Conservation (phyloP, 2,888 invertebrate species). For the Drosophila multiciliata region DNA sequence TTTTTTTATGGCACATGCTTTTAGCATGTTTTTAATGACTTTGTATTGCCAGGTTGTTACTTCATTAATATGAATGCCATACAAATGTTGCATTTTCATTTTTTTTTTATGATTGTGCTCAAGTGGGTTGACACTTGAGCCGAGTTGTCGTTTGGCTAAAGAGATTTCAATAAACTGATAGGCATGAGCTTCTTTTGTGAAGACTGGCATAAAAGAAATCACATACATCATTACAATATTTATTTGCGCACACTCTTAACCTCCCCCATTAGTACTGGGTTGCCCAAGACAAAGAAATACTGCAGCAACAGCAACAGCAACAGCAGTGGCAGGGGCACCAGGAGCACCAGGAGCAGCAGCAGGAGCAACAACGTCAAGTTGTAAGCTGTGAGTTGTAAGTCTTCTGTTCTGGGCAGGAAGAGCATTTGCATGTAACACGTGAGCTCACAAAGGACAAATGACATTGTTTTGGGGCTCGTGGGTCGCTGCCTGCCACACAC, state of each 20-base stretch:
- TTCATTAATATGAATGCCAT: conserved; percentile 68
- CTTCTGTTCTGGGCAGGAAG: conserved; percentile 61
- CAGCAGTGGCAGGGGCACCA: conserved; percentile 27
- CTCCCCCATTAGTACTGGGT: conserved; percentile 32
- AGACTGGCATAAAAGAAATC: conserved; percentile 65
- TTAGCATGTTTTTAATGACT: conserved; percentile 72
- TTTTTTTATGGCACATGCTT: conserved; percentile 63
- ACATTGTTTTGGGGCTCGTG: conserved; percentile 71
- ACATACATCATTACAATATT: conserved; percentile 80
- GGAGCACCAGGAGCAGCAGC: conserved; percentile 25
- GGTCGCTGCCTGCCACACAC: conserved; percentile 70
- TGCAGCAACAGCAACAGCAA: conserved; percentile 28
- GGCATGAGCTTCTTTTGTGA: conserved; percentile 56
- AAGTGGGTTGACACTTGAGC: conserved; percentile 58
- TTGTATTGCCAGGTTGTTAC: conserved; percentile 70
- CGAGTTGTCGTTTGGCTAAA: conserved; percentile 58
- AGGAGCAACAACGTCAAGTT: conserved; percentile 37
- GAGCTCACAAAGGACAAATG: conserved; percentile 77
- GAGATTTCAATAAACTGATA: conserved; percentile 76
- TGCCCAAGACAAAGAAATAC: conserved; percentile 46
- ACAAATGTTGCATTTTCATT: conserved; percentile 62
- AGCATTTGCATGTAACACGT: conserved; percentile 78
- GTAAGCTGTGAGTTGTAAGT: conserved; percentile 52
- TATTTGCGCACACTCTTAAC: conserved; percentile 69
- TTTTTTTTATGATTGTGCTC: conserved; percentile 40